These are phyloP conservation scores for Globicephala melas DNA, from an alignment of 2,113 vertebrate species.

Conservation along the genomic window DNA sequence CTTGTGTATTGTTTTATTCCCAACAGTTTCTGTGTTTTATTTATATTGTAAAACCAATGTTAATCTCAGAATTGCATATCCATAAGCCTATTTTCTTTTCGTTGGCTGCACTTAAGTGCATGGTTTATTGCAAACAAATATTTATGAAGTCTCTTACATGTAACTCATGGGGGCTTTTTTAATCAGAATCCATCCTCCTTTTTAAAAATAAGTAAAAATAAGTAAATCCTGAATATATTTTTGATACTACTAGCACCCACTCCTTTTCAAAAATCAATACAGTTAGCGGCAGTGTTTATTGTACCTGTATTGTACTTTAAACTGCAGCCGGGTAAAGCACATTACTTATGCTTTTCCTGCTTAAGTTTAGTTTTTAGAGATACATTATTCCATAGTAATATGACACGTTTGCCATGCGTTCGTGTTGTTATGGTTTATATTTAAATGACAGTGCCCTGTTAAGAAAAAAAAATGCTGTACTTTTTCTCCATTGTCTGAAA, in stretches of 20 bases:
- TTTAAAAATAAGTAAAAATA: conserved; percentile 6
- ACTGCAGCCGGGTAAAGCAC: neutral
- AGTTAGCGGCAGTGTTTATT: neutral
- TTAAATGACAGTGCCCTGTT: neutral
- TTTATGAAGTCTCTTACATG: neutral
- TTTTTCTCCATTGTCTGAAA: neutral
- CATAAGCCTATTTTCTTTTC: neutral
- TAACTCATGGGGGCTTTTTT: neutral
- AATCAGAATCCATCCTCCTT: neutral
- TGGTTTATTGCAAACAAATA: neutral
- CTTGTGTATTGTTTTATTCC: neutral
- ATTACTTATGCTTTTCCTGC: neutral
- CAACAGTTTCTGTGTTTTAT: neutral
- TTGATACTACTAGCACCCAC: no score
- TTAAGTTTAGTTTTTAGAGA: neutral
- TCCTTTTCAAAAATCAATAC: neutral
- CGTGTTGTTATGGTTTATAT: neutral
- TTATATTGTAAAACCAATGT: conserved; percentile 6
- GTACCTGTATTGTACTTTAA: neutral
- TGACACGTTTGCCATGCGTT: neutral
- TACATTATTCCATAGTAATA: neutral
- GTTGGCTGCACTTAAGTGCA: neutral
- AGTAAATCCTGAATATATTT: neutral
- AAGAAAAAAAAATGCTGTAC: neutral
- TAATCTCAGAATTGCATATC: neutral